These are phyloP conservation scores for Musca vetustissima DNA, from an alignment of 1,140 invertebrate genomes.

Conservation along the genomic window DNA sequence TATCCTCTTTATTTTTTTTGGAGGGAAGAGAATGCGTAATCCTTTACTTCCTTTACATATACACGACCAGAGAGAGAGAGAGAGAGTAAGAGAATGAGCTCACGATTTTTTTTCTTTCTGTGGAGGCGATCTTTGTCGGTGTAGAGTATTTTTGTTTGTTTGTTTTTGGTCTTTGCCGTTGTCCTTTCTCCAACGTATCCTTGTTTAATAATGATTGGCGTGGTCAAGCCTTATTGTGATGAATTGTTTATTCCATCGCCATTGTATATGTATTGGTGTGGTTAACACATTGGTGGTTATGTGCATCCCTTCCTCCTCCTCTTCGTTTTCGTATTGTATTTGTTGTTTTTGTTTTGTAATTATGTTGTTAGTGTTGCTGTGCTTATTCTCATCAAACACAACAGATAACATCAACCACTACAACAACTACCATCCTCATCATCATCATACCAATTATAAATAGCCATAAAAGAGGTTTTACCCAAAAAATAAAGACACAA, in stretches of 20 bases:
- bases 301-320: not conserved
- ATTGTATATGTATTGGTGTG: not conserved
- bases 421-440: not conserved
- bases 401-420: too few species aligned
- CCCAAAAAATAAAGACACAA: too few species aligned
- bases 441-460: too few species aligned
- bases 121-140: not conserved
- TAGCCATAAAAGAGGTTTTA: too few species aligned
- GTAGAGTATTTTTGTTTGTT: too few species aligned
- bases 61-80: not conserved
- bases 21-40: not conserved
- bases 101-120: not conserved
- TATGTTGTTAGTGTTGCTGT: not conserved
- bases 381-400: not conserved
- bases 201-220: not conserved
- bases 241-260: not conserved
- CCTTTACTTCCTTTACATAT: slow-evolving; percentile 17
- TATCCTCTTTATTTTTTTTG: not conserved
- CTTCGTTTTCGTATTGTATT: too few species aligned
- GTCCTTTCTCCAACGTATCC: too few species aligned
- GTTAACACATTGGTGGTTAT: not conserved
- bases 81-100: too few species aligned
- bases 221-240: slow-evolving; percentile 12
- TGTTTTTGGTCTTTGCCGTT: too few species aligned
- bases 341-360: not conserved